A percentile compares a stretch with the other conserved stretches of the same genome.
phyloP scores from a whole-genome alignment of 2,888 invertebrate genomes.

The Lithophane socia region DNA sequence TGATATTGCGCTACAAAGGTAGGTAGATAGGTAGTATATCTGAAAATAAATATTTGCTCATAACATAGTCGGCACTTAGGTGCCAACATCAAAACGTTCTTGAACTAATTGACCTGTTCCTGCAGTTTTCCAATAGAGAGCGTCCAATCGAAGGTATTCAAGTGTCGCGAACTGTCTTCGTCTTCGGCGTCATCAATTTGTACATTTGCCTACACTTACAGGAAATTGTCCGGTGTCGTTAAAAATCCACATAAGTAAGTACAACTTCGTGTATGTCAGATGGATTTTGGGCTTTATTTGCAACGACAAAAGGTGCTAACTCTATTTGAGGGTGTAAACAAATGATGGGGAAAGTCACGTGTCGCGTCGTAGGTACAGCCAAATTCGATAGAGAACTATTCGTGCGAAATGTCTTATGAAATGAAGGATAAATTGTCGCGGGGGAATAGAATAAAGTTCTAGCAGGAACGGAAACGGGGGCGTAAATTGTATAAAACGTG shows the following conservation, averaged over 20 bases:
- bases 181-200: constrained; percentile 52
- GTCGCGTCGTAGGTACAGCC: constrained; percentile 66
- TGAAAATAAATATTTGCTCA: constrained; percentile 12
- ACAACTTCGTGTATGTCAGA: constrained; percentile 6
- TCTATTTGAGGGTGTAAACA: constrained; percentile 45
- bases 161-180: constrained; percentile 71
- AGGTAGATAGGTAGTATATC: background rate
- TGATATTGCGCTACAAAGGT: background rate
- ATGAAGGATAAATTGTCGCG: constrained; percentile 80
- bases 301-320: constrained; percentile 58
- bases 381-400: constrained; percentile 78
- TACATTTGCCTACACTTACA: constrained; percentile 53
- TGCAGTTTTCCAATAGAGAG: constrained; percentile 55
- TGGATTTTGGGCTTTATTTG: constrained; percentile 56
- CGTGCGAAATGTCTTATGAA: constrained; percentile 81
- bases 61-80: background rate
- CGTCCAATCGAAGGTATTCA: constrained; percentile 69
- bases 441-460: constrained; percentile 71
- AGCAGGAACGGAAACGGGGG: constrained; percentile 60
- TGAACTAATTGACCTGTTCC: constrained; percentile 58
- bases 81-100: constrained; percentile 16
- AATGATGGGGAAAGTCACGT: constrained; percentile 71
- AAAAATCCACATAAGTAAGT: constrained; percentile 42
- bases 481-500: constrained; percentile 55
- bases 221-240: constrained; percentile 60